These are phyloP conservation scores for Rhinophrynus dorsalis DNA, from an alignment of 2,797 vertebrate genomes.

Conservation along the genomic window DNA sequence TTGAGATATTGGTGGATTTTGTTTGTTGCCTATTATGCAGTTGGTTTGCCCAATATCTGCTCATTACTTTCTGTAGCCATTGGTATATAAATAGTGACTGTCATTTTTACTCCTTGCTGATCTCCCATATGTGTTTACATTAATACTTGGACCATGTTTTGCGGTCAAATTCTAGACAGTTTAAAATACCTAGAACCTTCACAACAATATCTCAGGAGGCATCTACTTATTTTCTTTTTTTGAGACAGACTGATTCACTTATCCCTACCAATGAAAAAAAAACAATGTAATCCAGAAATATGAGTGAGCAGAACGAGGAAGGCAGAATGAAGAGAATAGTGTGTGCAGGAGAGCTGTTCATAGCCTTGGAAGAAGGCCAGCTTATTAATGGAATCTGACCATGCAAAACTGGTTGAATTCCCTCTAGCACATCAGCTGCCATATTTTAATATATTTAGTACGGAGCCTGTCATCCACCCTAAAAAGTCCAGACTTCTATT, in stretches of 20 bases:
- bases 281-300: constrained; percentile 57
- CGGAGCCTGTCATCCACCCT: constrained; percentile 44
- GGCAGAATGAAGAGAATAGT: constrained; percentile 46
- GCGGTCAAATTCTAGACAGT: neutral
- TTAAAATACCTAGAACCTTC: neutral
- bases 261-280: constrained; percentile 13
- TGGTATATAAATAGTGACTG: no score
- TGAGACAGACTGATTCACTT: neutral
- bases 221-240: neutral
- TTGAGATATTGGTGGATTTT: no score
- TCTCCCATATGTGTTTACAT: no score
- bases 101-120: no score
- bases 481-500: constrained; percentile 24
- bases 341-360: constrained; percentile 59
- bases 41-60: no score
- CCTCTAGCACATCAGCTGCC: constrained; percentile 58
- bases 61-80: no score
- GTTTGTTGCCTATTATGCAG: no score
- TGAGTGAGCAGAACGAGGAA: constrained; percentile 58
- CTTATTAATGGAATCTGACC: constrained; percentile 67
- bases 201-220: neutral
- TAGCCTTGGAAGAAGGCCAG: constrained; percentile 59
- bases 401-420: constrained; percentile 67
- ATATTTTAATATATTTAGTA: constrained; percentile 60
- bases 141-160: neutral